A percentile compares a stretch with the other conserved stretches of the same genome.
phyloP scores from a whole-genome alignment of 2,113 vertebrate species.

The Pachycephala philippinensis region DNA sequence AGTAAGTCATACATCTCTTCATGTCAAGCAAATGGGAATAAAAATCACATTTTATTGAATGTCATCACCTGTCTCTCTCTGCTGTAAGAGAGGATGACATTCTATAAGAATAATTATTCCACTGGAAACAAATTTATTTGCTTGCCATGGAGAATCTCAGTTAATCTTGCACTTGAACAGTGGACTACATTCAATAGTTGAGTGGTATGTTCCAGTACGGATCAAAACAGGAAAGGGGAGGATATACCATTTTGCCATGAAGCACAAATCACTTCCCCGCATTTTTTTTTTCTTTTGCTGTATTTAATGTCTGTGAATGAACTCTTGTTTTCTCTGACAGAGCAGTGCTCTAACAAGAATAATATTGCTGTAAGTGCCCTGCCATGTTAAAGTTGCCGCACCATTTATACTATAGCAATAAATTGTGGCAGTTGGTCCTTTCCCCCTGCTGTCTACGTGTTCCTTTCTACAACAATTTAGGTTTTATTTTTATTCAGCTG shows the following conservation, averaged over 20 bases:
- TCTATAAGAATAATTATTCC: slow-evolving; percentile 67
- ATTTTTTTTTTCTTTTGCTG: slow-evolving; percentile 2
- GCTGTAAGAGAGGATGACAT: slow-evolving; percentile 43
- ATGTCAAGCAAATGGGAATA: slow-evolving; percentile 59
- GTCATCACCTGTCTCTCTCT: slow-evolving; percentile 66
- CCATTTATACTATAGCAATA: slow-evolving; percentile 38
- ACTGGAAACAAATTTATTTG: slow-evolving; percentile 68
- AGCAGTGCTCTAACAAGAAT: slow-evolving; percentile 38
- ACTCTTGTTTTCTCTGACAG: slow-evolving; percentile 36
- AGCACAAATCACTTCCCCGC: slow-evolving; percentile 31
- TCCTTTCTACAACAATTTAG: slow-evolving; percentile 13
- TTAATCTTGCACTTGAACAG: slow-evolving; percentile 49
- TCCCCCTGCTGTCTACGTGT: not conserved
- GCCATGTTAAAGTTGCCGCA: not conserved
- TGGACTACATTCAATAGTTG: slow-evolving; percentile 4
- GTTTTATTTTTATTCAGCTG: slow-evolving; percentile 42
- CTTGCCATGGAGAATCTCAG: slow-evolving; percentile 37
- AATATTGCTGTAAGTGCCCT: slow-evolving; percentile 16
- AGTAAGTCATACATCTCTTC: slow-evolving; percentile 50
- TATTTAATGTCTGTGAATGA: slow-evolving; percentile 39
- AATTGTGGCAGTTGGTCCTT: slow-evolving; percentile 19
- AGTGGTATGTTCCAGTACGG: slow-evolving; percentile 23
- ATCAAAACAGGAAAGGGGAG: slow-evolving; percentile 41
- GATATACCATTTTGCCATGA: slow-evolving; percentile 37
- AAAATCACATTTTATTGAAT: slow-evolving; percentile 64